These are phyloP conservation scores for Rhea pennata DNA, from an alignment of 2,113 vertebrate species.

Conservation along the genomic window DNA sequence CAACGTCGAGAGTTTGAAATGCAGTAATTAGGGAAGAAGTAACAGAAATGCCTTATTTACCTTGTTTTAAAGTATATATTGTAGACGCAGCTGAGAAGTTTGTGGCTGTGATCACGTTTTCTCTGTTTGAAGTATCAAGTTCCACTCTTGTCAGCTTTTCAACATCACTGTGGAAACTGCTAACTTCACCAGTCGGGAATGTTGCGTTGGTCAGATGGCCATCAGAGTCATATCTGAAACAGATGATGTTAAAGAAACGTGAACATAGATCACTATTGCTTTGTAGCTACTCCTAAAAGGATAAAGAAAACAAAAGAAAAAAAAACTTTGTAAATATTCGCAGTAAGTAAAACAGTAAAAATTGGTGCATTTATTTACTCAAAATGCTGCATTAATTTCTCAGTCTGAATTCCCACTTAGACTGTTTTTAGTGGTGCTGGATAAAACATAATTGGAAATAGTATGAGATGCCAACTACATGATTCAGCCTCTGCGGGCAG, in stretches of 20 bases:
- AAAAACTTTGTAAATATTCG: constrained; percentile 8
- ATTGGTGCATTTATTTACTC: not conserved
- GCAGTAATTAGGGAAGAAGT: not conserved
- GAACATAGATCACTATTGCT: not conserved
- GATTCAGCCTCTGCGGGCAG: not conserved
- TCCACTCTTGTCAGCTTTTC: constrained; percentile 91
- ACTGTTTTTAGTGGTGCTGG: not conserved
- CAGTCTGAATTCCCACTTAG: constrained; percentile 10
- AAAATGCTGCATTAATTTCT: not conserved
- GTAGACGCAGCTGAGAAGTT: constrained; percentile 93
- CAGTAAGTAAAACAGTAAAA: not conserved
- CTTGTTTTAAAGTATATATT: constrained; percentile 93
- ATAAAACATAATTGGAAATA: constrained; percentile 11
- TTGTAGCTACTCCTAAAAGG: not conserved
- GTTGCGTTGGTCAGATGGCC: constrained; percentile 94
- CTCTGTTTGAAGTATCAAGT: constrained; percentile 87
- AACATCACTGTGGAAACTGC: constrained; percentile 90
- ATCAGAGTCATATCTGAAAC: constrained; percentile 88
- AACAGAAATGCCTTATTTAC: constrained; percentile 71
- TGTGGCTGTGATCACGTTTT: constrained; percentile 92
- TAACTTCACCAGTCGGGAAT: constrained; percentile 93
- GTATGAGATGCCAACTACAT: not conserved
- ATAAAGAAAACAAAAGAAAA: not conserved
- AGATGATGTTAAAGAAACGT: constrained; percentile 12
- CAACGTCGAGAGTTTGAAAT: not conserved